A percentile compares a stretch with the other conserved stretches of the same genome.
Conservation (phyloP, 1,140 invertebrate genomes). For the Polypedilum vanderplanki region DNA sequence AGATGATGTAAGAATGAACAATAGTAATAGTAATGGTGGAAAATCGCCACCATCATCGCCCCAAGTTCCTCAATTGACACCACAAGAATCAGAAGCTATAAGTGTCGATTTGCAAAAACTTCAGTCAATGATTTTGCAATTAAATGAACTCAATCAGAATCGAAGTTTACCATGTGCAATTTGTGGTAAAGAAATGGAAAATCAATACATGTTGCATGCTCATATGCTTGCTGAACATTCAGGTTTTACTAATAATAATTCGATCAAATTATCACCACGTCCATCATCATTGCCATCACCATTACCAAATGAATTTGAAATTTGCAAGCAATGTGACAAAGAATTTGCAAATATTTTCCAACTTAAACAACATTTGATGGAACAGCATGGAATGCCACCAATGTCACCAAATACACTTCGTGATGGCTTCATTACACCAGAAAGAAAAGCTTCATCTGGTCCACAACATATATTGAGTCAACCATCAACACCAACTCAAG, state of each 20-base stretch:
- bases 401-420: constrained; percentile 36
- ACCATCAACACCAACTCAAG: constrained; percentile 33
- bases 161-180: constrained; percentile 50
- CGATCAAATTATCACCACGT: constrained; percentile 27
- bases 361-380: constrained; percentile 52
- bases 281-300: constrained; percentile 17
- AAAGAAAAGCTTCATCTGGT: constrained; percentile 34
- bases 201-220: constrained; percentile 49
- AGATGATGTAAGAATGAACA: constrained; percentile 36
- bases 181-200: constrained; percentile 57
- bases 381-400: constrained; percentile 46
- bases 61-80: constrained; percentile 32
- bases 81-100: constrained; percentile 50
- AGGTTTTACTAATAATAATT: constrained; percentile 33
- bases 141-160: constrained; percentile 67
- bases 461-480: constrained; percentile 31
- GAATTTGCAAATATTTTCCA: constrained; percentile 49
- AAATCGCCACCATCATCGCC: constrained; percentile 35
- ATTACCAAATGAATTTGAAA: constrained; percentile 35
- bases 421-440: constrained; percentile 42
- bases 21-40: constrained; percentile 32
- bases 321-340: constrained; percentile 53
- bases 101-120: constrained; percentile 78
- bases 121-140: constrained; percentile 84
- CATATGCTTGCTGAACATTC: constrained; percentile 57